Evolutionary conservation across 2,797 vertebrate species (phyloP).

Genomic region (Etheostoma nigrum): DNA sequence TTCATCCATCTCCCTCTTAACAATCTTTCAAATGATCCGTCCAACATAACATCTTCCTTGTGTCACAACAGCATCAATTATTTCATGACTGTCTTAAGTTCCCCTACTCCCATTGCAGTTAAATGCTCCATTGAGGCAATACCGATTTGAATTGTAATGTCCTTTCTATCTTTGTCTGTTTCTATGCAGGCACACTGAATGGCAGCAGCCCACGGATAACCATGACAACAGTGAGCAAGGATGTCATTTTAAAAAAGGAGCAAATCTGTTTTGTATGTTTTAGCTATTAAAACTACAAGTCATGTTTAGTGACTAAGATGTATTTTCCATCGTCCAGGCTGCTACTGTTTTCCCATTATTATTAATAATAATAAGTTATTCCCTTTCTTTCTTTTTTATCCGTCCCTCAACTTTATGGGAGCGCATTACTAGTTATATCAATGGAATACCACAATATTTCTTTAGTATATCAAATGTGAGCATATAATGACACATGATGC

Average conservation of each 20-base stretch:
- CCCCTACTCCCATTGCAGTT: neutral
- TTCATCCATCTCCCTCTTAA: neutral
- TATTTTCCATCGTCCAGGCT: neutral
- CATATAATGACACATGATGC: neutral
- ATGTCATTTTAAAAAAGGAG: constrained; percentile 27
- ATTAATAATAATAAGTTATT: too few species aligned
- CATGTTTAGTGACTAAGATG: neutral
- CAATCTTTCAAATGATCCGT: neutral
- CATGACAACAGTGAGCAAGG: constrained; percentile 59
- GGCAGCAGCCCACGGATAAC: constrained; percentile 43
- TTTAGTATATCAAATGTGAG: neutral
- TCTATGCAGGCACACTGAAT: neutral
- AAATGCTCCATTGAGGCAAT: constrained; percentile 12
- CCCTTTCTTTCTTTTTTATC: too few species aligned
- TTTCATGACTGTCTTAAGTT: neutral
- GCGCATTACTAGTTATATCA: neutral
- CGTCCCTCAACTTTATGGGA: neutral
- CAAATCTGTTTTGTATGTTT: constrained; percentile 6
- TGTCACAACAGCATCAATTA: neutral
- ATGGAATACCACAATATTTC: neutral
- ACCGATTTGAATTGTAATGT: neutral
- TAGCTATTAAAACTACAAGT: neutral
- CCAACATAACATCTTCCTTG: neutral
- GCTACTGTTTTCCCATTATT: neutral
- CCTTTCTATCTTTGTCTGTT: neutral